phyloP scores from a whole-genome alignment of 2,113 vertebrate genomes.

The Myrmophylax atrothorax region DNA sequence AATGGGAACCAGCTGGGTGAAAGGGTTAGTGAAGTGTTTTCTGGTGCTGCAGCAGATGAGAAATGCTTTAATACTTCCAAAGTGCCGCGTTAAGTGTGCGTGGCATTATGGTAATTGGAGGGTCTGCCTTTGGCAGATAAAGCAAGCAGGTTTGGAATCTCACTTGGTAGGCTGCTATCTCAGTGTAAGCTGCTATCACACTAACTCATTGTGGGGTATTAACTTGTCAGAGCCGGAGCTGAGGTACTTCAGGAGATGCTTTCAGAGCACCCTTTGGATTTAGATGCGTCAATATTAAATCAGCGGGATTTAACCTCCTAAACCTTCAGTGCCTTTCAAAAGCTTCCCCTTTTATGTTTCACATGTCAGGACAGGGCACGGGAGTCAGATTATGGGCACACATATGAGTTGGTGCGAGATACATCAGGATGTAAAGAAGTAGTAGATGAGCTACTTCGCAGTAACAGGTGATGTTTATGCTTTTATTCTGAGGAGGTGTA shows the following conservation, averaged over 20 bases:
- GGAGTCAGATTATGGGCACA: neutral
- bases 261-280: conserved; percentile 37
- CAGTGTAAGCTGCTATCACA: conserved; percentile 15
- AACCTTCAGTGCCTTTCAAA: neutral
- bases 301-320: conserved; percentile 26
- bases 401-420: neutral
- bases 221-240: conserved; percentile 50
- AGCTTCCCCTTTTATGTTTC: neutral
- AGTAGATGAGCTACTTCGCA: neutral
- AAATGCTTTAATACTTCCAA: conserved; percentile 48
- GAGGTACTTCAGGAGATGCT: neutral
- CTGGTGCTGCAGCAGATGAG: conserved; percentile 37
- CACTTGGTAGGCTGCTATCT: conserved; percentile 33
- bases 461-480: neutral
- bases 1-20: conserved; percentile 30
- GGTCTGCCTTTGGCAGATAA: conserved; percentile 58
- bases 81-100: neutral
- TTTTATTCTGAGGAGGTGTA: neutral
- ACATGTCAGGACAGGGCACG: neutral
- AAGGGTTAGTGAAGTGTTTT: conserved; percentile 42
- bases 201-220: conserved; percentile 34
- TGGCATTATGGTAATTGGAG: conserved; percentile 52
- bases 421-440: neutral
- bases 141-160: conserved; percentile 28
- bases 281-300: conserved; percentile 1